A percentile compares a stretch with the other conserved stretches of the same genome.
These are phyloP conservation scores for Phrynosoma blainvillii DNA, from an alignment of 2,113 vertebrate species.

Conservation along the genomic window DNA sequence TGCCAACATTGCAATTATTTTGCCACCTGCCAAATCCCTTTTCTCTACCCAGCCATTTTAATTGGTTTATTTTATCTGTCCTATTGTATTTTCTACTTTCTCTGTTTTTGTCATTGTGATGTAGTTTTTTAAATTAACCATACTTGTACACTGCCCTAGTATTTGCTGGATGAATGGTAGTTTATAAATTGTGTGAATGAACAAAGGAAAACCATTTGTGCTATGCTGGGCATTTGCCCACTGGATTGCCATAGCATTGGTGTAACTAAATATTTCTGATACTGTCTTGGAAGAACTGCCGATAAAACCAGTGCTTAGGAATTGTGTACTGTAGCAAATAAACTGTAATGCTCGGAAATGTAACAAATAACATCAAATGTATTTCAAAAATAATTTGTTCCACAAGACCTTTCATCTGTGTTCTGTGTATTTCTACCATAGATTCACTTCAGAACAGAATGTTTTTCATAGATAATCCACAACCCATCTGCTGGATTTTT, in stretches of 20 bases:
- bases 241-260: neutral
- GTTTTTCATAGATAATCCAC: slow-evolving; percentile 39
- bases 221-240: neutral
- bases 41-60: neutral
- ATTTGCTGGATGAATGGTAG: neutral
- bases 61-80: neutral
- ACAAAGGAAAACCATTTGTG: neutral
- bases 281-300: neutral
- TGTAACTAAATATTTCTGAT: neutral
- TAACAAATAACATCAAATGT: neutral
- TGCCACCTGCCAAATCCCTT: neutral
- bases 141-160: neutral
- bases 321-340: neutral
- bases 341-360: neutral
- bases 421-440: neutral
- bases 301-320: neutral
- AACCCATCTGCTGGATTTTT: slow-evolving; percentile 17
- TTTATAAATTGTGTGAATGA: neutral
- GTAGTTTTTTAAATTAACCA: neutral
- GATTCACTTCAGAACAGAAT: slow-evolving; percentile 37
- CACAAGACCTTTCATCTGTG: neutral
- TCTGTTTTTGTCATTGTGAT: neutral
- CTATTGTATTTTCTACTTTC: neutral
- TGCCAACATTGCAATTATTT: too few species aligned
- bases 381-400: neutral